Conservation (phyloP, 2,113 vertebrate genomes). For the Caranx ignobilis region DNA sequence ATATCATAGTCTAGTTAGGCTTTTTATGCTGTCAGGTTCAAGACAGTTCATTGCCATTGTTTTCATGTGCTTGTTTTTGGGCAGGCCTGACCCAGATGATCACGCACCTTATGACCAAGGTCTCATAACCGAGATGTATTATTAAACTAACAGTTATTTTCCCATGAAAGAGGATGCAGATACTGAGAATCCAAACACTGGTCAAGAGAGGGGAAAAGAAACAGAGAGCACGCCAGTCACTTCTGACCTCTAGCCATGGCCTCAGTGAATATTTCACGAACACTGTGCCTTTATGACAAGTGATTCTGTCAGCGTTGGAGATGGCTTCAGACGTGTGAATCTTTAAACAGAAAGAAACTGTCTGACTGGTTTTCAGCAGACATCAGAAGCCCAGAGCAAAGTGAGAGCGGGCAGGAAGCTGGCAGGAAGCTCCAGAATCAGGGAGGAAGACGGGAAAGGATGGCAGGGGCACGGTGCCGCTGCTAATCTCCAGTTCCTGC, state of each 20-base stretch:
- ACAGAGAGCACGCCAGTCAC: slow-evolving; percentile 27
- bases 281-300: slow-evolving; percentile 67
- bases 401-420: slow-evolving; percentile 45
- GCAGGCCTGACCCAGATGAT: slow-evolving; percentile 7
- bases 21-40: slow-evolving; percentile 6
- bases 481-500: slow-evolving; percentile 37
- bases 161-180: background rate
- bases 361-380: slow-evolving; percentile 65
- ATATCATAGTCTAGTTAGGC: background rate
- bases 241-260: slow-evolving; percentile 66
- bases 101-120: background rate
- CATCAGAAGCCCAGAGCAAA: slow-evolving; percentile 30
- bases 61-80: background rate
- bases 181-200: slow-evolving; percentile 2
- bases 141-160: background rate
- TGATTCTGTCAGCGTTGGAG: slow-evolving; percentile 68
- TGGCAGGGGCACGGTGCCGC: slow-evolving; percentile 5
- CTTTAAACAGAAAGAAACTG: slow-evolving; percentile 75
- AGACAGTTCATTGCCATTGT: slow-evolving; percentile 6
- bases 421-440: slow-evolving; percentile 50
- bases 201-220: background rate
- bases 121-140: slow-evolving; percentile 7
- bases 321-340: slow-evolving; percentile 74
- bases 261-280: slow-evolving; percentile 75
- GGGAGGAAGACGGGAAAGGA: slow-evolving; percentile 32